A percentile compares a stretch with the other conserved stretches of the same genome.
These are phyloP conservation scores for Julus scanicus DNA, from an alignment of 2,888 invertebrate genomes.

Conservation along the genomic window DNA sequence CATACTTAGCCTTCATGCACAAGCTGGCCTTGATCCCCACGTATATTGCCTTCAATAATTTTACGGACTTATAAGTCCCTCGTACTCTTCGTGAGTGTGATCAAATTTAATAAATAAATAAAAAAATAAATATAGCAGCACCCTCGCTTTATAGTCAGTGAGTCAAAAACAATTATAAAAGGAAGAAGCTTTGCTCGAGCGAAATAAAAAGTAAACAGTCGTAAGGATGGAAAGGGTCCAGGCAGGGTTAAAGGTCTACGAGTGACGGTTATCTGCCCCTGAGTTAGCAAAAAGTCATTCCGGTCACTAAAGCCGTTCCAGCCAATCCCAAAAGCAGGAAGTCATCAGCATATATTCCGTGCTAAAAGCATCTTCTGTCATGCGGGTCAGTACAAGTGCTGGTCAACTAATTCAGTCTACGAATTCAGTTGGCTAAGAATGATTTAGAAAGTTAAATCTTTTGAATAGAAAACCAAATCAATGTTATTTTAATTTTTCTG, in stretches of 20 bases:
- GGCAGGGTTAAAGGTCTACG: neutral
- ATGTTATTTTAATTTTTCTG: too few relatives aligned
- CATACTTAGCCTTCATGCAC: too few relatives aligned
- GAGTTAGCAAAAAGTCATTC: neutral
- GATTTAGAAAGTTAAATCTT: too few relatives aligned
- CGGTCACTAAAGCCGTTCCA: neutral
- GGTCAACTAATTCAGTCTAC: neutral
- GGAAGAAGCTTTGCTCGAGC: neutral
- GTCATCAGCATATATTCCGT: neutral
- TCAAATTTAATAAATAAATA: too few relatives aligned
- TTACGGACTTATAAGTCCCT: too few relatives aligned
- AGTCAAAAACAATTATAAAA: constrained; percentile 2
- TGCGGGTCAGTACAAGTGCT: neutral
- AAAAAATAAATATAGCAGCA: neutral
- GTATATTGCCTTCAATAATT: too few relatives aligned
- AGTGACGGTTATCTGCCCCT: neutral
- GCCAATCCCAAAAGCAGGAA: neutral
- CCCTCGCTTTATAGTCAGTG: neutral
- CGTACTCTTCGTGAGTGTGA: too few relatives aligned
- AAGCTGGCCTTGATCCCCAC: too few relatives aligned
- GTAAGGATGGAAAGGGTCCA: neutral
- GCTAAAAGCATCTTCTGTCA: neutral
- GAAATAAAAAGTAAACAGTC: neutral
- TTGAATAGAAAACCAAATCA: neutral
- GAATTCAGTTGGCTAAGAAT: too few relatives aligned